phyloP scores from a whole-genome alignment of 2,797 vertebrate species.

The Sebastes paucispinis region DNA sequence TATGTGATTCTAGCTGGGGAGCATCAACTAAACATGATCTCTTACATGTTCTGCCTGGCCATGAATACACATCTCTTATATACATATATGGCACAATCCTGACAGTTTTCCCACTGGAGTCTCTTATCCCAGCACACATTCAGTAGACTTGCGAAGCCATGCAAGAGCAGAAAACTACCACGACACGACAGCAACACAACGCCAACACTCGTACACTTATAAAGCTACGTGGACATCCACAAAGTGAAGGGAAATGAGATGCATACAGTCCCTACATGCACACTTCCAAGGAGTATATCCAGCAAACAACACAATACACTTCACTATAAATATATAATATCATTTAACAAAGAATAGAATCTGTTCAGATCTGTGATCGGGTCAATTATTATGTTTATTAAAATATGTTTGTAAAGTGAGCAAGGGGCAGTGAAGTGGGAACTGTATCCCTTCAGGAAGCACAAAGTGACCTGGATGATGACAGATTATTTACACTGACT shows the following conservation, averaged over 20 bases:
- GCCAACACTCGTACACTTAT: background rate
- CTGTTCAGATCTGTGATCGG: background rate
- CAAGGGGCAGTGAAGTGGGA: background rate
- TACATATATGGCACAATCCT: background rate
- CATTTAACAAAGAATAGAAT: background rate
- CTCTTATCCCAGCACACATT: conserved; percentile 7
- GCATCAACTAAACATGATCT: background rate
- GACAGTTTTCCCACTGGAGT: background rate
- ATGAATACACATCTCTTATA: background rate
- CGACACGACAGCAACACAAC: conserved; percentile 19
- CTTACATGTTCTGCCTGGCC: background rate
- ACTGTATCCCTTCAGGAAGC: background rate
- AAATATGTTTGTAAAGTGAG: background rate
- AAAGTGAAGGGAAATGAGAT: background rate
- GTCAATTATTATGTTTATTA: background rate
- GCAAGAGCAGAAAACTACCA: conserved; percentile 32
- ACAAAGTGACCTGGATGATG: background rate
- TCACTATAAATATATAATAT: background rate
- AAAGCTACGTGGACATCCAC: background rate
- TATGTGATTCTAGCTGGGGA: background rate
- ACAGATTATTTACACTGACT: background rate
- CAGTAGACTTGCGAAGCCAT: conserved; percentile 53
- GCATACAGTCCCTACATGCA: conserved; percentile 21
- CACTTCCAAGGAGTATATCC: background rate
- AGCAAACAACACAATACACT: background rate